A percentile compares a stretch with the other conserved stretches of the same genome.
These are phyloP conservation scores for Cryptocephalus primarius DNA, from an alignment of 2,888 invertebrate species.

Conservation along the genomic window DNA sequence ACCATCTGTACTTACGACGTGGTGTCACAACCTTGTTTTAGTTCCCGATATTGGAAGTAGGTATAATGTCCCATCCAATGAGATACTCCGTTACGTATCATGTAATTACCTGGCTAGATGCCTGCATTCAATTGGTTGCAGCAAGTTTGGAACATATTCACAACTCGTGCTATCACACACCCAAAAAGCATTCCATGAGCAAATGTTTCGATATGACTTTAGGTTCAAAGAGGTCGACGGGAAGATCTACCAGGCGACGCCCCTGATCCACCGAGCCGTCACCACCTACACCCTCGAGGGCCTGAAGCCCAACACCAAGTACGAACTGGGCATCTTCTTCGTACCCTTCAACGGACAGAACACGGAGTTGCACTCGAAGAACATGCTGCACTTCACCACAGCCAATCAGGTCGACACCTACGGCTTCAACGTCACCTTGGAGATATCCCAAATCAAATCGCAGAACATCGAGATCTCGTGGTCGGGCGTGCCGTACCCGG, in stretches of 20 bases:
- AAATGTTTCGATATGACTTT: neutral
- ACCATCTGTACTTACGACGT: too few species aligned
- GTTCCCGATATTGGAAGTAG: too few species aligned
- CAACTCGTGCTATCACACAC: too few species aligned
- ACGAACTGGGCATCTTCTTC: constrained; percentile 74
- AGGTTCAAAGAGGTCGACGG: constrained; percentile 74
- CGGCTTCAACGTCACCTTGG: constrained; percentile 69
- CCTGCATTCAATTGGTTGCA: too few species aligned
- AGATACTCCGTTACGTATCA: too few species aligned
- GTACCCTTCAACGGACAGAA: constrained; percentile 72
- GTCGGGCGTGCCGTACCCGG: constrained; percentile 78
- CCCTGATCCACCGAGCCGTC: constrained; percentile 72
- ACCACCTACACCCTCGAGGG: constrained; percentile 68
- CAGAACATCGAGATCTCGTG: constrained; percentile 69
- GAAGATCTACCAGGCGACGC: constrained; percentile 75
- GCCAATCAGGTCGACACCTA: constrained; percentile 66
- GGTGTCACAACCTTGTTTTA: too few species aligned
- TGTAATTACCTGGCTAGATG: too few species aligned
- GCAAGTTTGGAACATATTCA: too few species aligned
- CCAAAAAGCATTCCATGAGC: neutral
- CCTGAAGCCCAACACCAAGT: constrained; percentile 64
- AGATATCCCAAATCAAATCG: constrained; percentile 64
- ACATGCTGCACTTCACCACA: constrained; percentile 59
- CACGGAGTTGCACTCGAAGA: constrained; percentile 65
- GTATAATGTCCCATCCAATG: too few species aligned